Evolutionary conservation across 2,888 invertebrate species (phyloP), one percentile per base, ranked within the genome.

Genomic region (Melikaiella ostensackeni): DNA sequence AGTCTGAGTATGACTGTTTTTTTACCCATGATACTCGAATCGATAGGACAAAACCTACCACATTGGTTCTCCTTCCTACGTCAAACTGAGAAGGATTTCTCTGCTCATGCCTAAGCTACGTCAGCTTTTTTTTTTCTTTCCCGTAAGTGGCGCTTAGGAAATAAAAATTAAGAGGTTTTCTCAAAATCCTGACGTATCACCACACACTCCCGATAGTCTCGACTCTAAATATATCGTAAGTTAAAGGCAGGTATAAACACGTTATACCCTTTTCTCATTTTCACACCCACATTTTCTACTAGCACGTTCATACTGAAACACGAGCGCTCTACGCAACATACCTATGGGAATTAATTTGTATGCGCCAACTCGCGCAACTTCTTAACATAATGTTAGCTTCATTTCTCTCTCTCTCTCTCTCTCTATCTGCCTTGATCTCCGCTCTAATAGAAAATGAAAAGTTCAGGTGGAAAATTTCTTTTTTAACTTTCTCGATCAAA

Each of bases 11-110:
- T 70, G 38, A 38, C 38, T 38, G 38, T 38, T 38, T 13, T n/a
- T 55, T 55, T 16, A 38, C 13, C 42, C n/a, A 30, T 46, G 30
- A 30, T 50, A 30, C 30, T 70, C 50, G 30, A 50, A 61, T 78
- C 79, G 80, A 82, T 80, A 79, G 79, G 70, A 80, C 82, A 82
- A 79, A 79, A 82, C 80, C 79, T 82, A 82, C 81, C 82, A 81
- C 82, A 81, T 79, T 79, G 75, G 74, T 77, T 63, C 42, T 70
- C 70, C 74, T 61, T 61, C 38, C 59, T 61, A 42, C 74, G 74
- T 75, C 75, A 46, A 50, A 42, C 50, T 70, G 50, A 70, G 27
- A 30, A 30, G 30, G 19, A 30, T 50, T 46, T 27, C 27, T 50
- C 30, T 27, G 24, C 46, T 38, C 38, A 38, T 38, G 38, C 38